Base-by-base conservation (phyloP, 1,140 invertebrate genomes). In the Alviniconcha marisindica region DNA sequence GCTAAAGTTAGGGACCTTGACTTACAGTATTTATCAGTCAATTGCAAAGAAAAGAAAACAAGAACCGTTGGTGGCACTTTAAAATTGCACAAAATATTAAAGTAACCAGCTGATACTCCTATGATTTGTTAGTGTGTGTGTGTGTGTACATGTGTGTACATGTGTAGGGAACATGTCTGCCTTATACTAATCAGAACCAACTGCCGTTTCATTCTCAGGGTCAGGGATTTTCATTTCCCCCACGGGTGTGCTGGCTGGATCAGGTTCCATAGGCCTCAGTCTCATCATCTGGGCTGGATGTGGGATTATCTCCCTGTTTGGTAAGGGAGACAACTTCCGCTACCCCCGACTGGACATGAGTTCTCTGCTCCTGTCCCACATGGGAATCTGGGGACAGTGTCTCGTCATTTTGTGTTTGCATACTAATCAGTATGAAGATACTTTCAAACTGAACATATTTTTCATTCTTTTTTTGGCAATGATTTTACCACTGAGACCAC, bases 181-280 rank as follows among this genome's bases (percentile, higher is more conserved):
- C 24, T 14, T 60, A 60, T 14, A 60, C n/a, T 60, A 28, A 60
- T 21, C 56, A 60, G 24, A 60, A 21, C 56, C 15, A 31, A 15
- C 42, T 74, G 42, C 38, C 66, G 33, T 82, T 74, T 71, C 24
- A 24, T 76, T 90, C 85, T 36, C 88, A 91, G 96, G 93, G 18
- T 98, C 97, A 21, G 97, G 97, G 69, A 98, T 99, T 90, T 99
- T 99, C 92, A 96, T 99, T 21, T 98, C 98, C 2, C 98, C 99
- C 0, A 98, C 96, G 90, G 97, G 98, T 84, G 96, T 97, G 0
- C 92, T 98, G 14, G 91, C 95, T 85, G 95, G 96, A 90, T 96
- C 97, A 4, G 97, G 96, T 33, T 98, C 97, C 1, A 95, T 98
- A 0, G 97, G 95, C 21, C 93, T 97, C 83, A 96, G 96, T 89